Conservation (phyloP, 2,888 invertebrate species). For the Chesias legatella region DNA sequence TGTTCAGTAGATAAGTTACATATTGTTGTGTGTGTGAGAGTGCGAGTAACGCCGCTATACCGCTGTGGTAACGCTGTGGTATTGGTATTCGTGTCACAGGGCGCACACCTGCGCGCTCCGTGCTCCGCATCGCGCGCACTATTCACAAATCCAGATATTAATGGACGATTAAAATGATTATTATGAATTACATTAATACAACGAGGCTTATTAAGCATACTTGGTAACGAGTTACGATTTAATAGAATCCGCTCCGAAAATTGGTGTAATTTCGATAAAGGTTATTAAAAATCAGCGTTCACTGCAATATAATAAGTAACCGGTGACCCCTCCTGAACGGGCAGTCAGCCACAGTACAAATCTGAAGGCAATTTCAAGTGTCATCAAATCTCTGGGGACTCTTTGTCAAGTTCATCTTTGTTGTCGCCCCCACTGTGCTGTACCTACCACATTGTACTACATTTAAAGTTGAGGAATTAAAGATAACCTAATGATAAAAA, state of each 20-base stretch:
- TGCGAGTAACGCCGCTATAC: constrained; percentile 2
- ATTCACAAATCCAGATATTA: constrained; percentile 26
- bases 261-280: constrained; percentile 5
- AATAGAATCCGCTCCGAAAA: constrained; percentile 9
- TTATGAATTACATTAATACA: constrained; percentile 33
- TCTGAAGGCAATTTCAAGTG: too few relatives aligned
- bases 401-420: too few relatives aligned
- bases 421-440: too few relatives aligned
- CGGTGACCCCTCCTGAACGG: too few relatives aligned
- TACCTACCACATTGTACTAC: too few relatives aligned
- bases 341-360: too few relatives aligned
- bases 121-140: constrained; percentile 37
- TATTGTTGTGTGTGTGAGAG: neutral
- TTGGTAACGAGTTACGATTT: constrained; percentile 28
- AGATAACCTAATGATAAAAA: too few relatives aligned
- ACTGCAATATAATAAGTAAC: too few relatives aligned
- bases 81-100: constrained; percentile 56
- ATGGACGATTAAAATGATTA: constrained; percentile 36
- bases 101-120: constrained; percentile 63
- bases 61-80: constrained; percentile 10
- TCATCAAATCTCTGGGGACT: too few relatives aligned
- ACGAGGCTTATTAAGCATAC: constrained; percentile 21
- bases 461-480: too few relatives aligned
- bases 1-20: constrained; percentile 9
- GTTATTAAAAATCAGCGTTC: too few relatives aligned